These are phyloP conservation scores for Sphaeridia pumilis DNA, from an alignment of 2,888 invertebrate species.

Conservation along the genomic window DNA sequence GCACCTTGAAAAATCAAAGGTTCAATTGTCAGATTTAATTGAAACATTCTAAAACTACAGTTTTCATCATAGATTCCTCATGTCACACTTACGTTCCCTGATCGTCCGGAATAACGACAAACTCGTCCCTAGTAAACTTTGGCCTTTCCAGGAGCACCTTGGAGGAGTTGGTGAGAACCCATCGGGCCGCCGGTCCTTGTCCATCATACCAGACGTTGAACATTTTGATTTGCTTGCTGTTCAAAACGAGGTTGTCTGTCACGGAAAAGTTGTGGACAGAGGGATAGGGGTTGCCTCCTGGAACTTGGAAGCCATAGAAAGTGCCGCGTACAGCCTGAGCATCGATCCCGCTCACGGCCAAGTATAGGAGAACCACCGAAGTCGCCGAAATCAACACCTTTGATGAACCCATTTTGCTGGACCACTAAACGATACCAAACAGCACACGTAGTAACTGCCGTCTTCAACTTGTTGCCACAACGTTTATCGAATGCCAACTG, in stretches of 20 bases:
- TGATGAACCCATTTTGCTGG: no score
- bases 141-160: slow-evolving; percentile 12
- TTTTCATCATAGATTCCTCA: not conserved
- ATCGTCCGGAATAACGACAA: slow-evolving; percentile 22
- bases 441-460: no score
- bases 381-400: no score
- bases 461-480: no score
- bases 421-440: no score
- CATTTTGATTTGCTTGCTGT: slow-evolving; percentile 20
- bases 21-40: not conserved
- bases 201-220: slow-evolving; percentile 16
- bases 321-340: not conserved
- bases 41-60: not conserved
- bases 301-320: no score
- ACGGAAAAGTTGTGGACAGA: not conserved
- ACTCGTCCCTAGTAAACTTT: slow-evolving; percentile 18
- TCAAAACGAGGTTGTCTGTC: slow-evolving; percentile 6
- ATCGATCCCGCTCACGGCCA: no score
- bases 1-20: slow-evolving; percentile 42
- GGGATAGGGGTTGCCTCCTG: not conserved
- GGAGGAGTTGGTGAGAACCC: slow-evolving; percentile 19
- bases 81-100: slow-evolving; percentile 15
- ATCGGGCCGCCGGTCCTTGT: slow-evolving; percentile 19
- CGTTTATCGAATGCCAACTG: no score
- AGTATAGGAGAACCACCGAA: no score